Percentiles rank a stretch among this genome's conserved stretches.
Evolutionary conservation across 1,140 invertebrate genomes (phyloP).

Genomic region (Ceratosolen fusciceps): DNA sequence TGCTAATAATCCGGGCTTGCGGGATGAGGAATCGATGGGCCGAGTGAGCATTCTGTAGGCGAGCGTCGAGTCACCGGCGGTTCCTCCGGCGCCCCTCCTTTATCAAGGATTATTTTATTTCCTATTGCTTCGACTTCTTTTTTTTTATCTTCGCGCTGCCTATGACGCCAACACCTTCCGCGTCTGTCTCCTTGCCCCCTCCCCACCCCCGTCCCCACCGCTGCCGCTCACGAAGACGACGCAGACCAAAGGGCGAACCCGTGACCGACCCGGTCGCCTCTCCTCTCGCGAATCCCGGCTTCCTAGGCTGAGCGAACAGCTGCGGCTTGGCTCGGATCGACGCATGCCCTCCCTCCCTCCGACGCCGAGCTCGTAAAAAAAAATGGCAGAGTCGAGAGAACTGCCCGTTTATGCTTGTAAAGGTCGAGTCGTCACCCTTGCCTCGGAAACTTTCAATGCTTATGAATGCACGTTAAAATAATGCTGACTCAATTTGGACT

Average conservation of each 20-base stretch:
- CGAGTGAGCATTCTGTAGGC: background rate
- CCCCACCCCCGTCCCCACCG: too few species aligned
- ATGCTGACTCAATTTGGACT: constrained; percentile 16
- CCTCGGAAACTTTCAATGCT: constrained; percentile 18
- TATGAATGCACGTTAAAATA: constrained; percentile 14
- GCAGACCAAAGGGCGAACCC: too few species aligned
- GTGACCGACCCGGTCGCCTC: too few species aligned
- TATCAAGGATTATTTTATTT: constrained; percentile 39
- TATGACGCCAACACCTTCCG: background rate
- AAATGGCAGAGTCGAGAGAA: background rate
- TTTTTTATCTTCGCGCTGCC: constrained; percentile 1
- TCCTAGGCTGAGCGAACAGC: background rate
- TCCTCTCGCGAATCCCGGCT: background rate
- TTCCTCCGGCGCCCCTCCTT: constrained; percentile 33
- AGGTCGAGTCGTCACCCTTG: background rate
- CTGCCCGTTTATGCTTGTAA: background rate
- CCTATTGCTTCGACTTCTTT: constrained; percentile 1
- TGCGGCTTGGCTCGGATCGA: too few species aligned
- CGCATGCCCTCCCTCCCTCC: too few species aligned
- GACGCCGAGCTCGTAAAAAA: too few species aligned
- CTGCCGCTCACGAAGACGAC: background rate
- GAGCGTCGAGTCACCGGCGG: constrained; percentile 23
- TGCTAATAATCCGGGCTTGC: constrained; percentile 42
- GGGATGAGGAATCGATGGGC: constrained; percentile 4
- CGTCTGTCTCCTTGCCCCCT: constrained; percentile 29